Conservation (phyloP, 2,888 invertebrate genomes). For the Lapara coniferarum region DNA sequence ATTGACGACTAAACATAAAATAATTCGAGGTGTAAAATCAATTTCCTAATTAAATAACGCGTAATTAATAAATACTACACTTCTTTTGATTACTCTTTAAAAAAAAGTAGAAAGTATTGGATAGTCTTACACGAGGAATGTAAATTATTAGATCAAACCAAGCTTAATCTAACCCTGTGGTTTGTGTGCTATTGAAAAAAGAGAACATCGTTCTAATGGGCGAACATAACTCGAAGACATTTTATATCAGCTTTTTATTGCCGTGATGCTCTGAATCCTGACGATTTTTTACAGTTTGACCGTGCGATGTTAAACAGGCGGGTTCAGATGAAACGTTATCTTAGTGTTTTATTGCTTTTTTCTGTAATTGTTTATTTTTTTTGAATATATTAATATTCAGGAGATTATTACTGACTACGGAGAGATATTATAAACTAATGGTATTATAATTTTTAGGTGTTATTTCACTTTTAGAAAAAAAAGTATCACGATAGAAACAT, state of each 20-base stretch:
- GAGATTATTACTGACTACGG: too few relatives aligned
- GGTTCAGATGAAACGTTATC: background rate
- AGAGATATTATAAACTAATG: too few relatives aligned
- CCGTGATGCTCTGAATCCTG: background rate
- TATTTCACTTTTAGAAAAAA: too few relatives aligned
- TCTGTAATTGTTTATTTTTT: too few relatives aligned
- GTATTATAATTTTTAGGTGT: too few relatives aligned
- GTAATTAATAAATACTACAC: background rate
- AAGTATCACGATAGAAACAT: too few relatives aligned
- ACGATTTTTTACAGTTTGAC: background rate
- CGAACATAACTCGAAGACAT: background rate
- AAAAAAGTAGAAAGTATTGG: background rate
- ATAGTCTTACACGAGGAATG: background rate
- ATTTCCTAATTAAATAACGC: background rate
- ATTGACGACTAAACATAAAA: background rate
- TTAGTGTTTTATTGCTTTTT: too few relatives aligned
- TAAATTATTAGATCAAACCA: background rate
- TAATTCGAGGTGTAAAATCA: background rate
- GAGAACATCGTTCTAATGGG: background rate
- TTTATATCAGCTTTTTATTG: conserved; percentile 9
- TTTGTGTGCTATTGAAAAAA: background rate
- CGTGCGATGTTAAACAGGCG: background rate
- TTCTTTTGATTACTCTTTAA: background rate
- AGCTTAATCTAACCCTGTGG: background rate
- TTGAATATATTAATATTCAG: background rate